These are phyloP conservation scores for Hydractinia echinata DNA, from an alignment of 30 jellyfish, hydroid and myxozoan species.

Conservation along the genomic window DNA sequence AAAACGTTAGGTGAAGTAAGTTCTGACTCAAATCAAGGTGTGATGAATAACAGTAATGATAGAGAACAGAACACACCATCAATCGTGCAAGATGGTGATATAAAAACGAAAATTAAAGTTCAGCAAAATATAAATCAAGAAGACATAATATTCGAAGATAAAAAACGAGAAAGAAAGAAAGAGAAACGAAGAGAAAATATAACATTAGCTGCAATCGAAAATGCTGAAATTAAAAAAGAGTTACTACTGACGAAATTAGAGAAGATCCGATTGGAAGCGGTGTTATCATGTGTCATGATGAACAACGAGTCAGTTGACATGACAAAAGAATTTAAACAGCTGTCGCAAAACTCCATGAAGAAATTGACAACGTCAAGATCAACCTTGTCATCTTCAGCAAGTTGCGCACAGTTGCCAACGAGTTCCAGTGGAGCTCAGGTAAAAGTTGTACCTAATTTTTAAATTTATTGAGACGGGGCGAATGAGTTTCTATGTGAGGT, in stretches of 20 bases:
- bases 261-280: conserved; percentile 92
- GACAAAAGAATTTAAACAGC: conserved; percentile 45
- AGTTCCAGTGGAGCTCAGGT: conserved; percentile 30
- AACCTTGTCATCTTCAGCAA: conserved; percentile 61
- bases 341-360: conserved; percentile 54
- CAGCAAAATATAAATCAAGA: background rate
- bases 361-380: conserved; percentile 56
- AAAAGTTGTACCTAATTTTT: too few relatives aligned
- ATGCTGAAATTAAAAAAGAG: conserved; percentile 83
- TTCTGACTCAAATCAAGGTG: background rate
- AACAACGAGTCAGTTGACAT: conserved; percentile 60
- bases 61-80: background rate
- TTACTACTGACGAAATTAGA: conserved; percentile 78
- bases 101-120: too few relatives aligned
- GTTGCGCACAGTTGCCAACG: conserved; percentile 56
- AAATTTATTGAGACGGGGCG: too few relatives aligned
- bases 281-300: conserved; percentile 77
- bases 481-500: too few relatives aligned
- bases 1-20: background rate
- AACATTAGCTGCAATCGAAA: conserved; percentile 78
- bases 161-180: conserved; percentile 31
- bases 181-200: conserved; percentile 49
- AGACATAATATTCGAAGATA: background rate
- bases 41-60: background rate
- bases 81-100: too few relatives aligned